phyloP scores from a whole-genome alignment of 2,888 invertebrate species.

The Tanypteryx hageni region DNA sequence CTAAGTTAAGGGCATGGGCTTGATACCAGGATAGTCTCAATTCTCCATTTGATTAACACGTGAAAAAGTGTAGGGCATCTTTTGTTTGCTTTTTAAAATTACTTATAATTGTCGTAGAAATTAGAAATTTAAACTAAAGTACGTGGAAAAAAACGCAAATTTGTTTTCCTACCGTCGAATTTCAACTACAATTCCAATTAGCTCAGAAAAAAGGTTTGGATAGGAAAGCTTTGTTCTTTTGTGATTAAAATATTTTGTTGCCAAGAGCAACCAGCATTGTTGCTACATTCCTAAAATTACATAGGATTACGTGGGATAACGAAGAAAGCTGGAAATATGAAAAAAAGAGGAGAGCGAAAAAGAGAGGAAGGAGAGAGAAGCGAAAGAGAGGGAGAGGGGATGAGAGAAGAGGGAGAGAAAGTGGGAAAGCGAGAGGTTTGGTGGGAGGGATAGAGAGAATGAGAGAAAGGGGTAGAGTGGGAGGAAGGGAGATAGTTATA shows the following conservation, averaged over 20 bases:
- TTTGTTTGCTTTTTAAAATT: too few species aligned
- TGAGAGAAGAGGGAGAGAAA: neutral
- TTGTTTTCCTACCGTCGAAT: too few species aligned
- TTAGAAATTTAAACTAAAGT: too few species aligned
- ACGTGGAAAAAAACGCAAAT: too few species aligned
- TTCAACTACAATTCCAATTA: too few species aligned
- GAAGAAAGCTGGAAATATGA: neutral
- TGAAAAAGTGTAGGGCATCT: too few species aligned
- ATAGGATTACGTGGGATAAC: neutral
- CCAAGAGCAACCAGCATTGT: neutral
- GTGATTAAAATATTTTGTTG: neutral
- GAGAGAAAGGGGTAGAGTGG: neutral
- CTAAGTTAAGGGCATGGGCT: too few species aligned
- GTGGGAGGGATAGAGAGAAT: neutral
- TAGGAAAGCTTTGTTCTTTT: neutral
- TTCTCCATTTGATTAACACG: too few species aligned
- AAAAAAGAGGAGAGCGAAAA: neutral
- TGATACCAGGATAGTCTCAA: too few species aligned
- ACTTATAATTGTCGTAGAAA: too few species aligned
- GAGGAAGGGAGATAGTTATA: neutral
- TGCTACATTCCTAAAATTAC: too few species aligned
- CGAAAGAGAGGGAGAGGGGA: neutral
- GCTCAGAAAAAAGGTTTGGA: too few species aligned
- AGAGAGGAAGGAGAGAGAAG: neutral
- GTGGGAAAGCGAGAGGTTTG: neutral